These are phyloP conservation scores for Dicrostonyx torquatus DNA, from an alignment of 2,797 vertebrate species.

Conservation along the genomic window DNA sequence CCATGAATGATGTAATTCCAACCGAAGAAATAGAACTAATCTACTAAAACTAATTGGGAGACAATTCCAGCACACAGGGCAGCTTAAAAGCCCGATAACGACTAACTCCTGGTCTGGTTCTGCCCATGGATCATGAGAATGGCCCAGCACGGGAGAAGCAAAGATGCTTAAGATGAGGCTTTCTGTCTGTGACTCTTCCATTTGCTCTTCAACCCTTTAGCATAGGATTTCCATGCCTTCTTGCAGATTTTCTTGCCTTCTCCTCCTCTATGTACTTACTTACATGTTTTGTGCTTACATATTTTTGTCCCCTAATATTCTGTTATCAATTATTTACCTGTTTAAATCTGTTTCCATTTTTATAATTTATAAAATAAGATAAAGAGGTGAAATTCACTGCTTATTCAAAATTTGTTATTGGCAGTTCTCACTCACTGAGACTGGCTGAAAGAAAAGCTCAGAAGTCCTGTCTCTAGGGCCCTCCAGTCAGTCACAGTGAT, in stretches of 20 bases:
- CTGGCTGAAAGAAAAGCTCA: constrained; percentile 40
- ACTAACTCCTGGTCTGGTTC: not conserved
- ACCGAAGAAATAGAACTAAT: not conserved
- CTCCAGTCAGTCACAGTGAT: not conserved
- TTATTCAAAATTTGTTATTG: not conserved
- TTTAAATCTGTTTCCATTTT: constrained; percentile 11
- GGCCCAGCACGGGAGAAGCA: not conserved
- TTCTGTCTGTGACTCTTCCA: not conserved
- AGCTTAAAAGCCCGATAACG: not conserved
- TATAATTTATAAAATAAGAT: not conserved
- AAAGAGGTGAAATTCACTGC: not conserved
- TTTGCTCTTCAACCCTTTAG: not conserved
- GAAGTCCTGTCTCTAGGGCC: not conserved
- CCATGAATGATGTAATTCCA: not conserved
- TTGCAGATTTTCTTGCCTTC: not conserved
- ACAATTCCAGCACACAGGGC: not conserved
- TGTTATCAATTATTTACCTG: not conserved
- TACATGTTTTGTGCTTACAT: not conserved
- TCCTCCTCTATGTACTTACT: not conserved
- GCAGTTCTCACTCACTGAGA: not conserved
- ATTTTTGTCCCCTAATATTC: not conserved
- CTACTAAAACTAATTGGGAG: not conserved
- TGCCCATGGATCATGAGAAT: not conserved
- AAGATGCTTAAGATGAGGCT: not conserved
- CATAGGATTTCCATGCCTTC: not conserved